A percentile compares a stretch with the other conserved stretches of the same genome.
These are phyloP conservation scores for Anableps anableps DNA, from an alignment of 2,797 vertebrate species.

Conservation along the genomic window DNA sequence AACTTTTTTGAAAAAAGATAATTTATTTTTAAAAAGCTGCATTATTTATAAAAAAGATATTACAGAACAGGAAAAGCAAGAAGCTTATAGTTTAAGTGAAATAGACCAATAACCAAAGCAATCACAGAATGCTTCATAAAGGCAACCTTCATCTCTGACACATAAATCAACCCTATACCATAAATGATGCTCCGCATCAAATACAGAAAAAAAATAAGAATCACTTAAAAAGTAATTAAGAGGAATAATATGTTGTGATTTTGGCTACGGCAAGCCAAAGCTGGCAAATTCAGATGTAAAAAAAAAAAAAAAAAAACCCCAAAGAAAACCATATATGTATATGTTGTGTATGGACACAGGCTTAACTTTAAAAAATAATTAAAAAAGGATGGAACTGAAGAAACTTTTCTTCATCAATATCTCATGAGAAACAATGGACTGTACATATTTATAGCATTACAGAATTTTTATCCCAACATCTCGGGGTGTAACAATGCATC, in stretches of 20 bases:
- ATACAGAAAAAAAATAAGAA: constrained; percentile 39
- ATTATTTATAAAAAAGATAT: constrained; percentile 37
- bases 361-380: background rate
- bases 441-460: background rate
- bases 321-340: background rate
- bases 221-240: constrained; percentile 12
- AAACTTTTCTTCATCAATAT: background rate
- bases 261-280: background rate
- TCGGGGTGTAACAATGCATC: background rate
- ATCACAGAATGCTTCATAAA: constrained; percentile 41
- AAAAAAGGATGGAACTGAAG: background rate
- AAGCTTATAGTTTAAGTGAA: constrained; percentile 38
- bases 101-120: constrained; percentile 41
- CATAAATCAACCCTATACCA: constrained; percentile 34
- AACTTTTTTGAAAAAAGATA: constrained; percentile 36
- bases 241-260: background rate
- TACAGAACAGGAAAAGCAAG: constrained; percentile 55
- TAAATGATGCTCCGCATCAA: constrained; percentile 78
- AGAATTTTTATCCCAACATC: background rate
- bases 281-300: background rate
- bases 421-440: background rate
- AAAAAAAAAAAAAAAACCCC: background rate
- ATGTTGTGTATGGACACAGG: background rate
- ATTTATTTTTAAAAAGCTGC: constrained; percentile 35
- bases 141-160: constrained; percentile 58